Evolutionary conservation across 2,113 vertebrate species (phyloP).

Genomic region (Echinops telfairi): DNA sequence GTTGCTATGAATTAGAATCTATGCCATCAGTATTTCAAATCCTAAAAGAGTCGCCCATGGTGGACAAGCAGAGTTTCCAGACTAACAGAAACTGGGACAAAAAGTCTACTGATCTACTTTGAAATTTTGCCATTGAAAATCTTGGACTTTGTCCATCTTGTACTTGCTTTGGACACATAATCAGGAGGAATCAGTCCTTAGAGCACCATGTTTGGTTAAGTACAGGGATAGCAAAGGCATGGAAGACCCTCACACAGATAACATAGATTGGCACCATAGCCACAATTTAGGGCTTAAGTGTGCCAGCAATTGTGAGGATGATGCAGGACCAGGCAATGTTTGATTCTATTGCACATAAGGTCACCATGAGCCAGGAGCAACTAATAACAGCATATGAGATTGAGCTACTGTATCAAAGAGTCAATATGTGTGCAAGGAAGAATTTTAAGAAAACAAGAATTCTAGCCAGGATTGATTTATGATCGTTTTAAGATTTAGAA

Average conservation of each 20-base stretch:
- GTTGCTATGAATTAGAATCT: not conserved
- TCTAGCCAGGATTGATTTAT: not conserved
- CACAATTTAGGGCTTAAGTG: not conserved
- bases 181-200: no score
- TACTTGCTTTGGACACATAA: no score
- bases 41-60: not conserved
- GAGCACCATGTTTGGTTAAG: not conserved
- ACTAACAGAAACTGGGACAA: not conserved
- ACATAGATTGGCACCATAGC: not conserved
- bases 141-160: not conserved
- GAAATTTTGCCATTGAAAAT: not conserved
- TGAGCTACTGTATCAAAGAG: not conserved
- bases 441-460: constrained; percentile 56
- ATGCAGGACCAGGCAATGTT: not conserved
- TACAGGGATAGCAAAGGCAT: not conserved
- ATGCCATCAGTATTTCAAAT: not conserved
- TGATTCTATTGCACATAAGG: not conserved
- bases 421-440: not conserved
- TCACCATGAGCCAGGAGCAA: not conserved
- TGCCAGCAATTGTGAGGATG: not conserved
- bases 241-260: not conserved
- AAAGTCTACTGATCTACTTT: not conserved
- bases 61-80: not conserved
- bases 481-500: constrained; percentile 26
- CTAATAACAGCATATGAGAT: not conserved